Conservation (phyloP, 2,797 vertebrate genomes). For the Enteromius mattozi region DNA sequence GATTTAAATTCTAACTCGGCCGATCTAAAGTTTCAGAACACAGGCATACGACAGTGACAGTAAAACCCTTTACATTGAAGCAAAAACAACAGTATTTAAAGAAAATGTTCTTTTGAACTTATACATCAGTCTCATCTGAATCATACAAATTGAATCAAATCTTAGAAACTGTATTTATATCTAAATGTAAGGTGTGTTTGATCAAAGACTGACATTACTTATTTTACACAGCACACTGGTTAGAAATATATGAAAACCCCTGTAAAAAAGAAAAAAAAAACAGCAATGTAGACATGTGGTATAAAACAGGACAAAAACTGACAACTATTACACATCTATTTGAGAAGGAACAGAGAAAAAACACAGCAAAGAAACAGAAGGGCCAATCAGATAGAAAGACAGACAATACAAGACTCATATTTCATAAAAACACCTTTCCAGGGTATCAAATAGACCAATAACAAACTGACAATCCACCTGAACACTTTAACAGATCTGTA, state of each 20-base stretch:
- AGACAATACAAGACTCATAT: not conserved
- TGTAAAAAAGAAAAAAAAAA: not conserved
- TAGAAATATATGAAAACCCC: not conserved
- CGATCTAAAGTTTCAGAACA: not conserved
- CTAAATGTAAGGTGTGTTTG: not conserved
- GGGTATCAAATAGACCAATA: slow-evolving; percentile 6
- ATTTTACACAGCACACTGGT: not conserved
- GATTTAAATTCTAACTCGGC: not conserved
- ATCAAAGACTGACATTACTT: not conserved
- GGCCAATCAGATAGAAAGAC: not conserved
- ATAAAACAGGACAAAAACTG: slow-evolving; percentile 10
- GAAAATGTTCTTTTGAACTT: not conserved
- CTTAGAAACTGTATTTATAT: not conserved
- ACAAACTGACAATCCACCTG: slow-evolving; percentile 20
- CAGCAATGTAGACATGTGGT: not conserved
- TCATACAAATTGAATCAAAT: not conserved
- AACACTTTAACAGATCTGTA: slow-evolving; percentile 16
- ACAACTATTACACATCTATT: slow-evolving; percentile 5
- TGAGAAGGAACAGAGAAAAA: not conserved
- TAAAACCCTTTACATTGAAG: not conserved
- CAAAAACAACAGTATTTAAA: too few relatives aligned
- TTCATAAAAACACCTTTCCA: not conserved
- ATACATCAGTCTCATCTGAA: not conserved
- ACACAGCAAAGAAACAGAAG: not conserved
- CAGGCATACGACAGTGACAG: not conserved